Evolutionary conservation across 2,113 vertebrate genomes (phyloP).

Genomic region (Platysteira castanea): DNA sequence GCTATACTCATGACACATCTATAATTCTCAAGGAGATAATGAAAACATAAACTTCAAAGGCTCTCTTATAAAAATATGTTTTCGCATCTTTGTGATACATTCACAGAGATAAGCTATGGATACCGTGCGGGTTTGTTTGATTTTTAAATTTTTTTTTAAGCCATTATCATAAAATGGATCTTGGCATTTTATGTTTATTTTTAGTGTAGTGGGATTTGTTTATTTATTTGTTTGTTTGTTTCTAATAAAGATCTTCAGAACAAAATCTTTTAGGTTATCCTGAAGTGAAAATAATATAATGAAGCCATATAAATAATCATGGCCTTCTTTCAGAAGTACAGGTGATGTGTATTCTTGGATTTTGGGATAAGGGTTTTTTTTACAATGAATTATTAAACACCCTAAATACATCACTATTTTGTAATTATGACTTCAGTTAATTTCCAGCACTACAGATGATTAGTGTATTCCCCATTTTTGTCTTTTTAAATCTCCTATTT

Average conservation of each 20-base stretch:
- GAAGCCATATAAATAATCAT: not conserved
- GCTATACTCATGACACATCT: not conserved
- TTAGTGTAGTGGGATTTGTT: not conserved
- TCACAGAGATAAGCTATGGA: not conserved
- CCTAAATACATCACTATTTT: not conserved
- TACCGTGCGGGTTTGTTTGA: not conserved
- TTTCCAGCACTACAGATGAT: not conserved
- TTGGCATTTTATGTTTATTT: not conserved
- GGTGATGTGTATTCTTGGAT: not conserved
- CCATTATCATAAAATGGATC: not conserved
- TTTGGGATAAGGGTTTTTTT: not conserved
- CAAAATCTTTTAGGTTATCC: not conserved
- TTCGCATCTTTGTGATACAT: not conserved
- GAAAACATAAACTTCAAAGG: constrained; percentile 6
- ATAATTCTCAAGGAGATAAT: not conserved
- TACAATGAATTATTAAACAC: not conserved
- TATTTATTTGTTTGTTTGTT: not conserved
- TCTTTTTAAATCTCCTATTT: not conserved
- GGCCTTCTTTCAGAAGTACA: not conserved
- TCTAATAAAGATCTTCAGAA: not conserved
- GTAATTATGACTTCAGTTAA: not conserved
- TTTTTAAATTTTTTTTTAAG: not conserved
- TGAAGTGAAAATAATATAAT: not conserved
- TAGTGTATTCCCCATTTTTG: not conserved
- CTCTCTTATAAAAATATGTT: not conserved